A percentile compares a stretch with the other conserved stretches of the same genome.
Conservation (phyloP, 30 jellyfish, hydroid and myxozoan genomes). For the Calvadosia cruxmelitensis region DNA sequence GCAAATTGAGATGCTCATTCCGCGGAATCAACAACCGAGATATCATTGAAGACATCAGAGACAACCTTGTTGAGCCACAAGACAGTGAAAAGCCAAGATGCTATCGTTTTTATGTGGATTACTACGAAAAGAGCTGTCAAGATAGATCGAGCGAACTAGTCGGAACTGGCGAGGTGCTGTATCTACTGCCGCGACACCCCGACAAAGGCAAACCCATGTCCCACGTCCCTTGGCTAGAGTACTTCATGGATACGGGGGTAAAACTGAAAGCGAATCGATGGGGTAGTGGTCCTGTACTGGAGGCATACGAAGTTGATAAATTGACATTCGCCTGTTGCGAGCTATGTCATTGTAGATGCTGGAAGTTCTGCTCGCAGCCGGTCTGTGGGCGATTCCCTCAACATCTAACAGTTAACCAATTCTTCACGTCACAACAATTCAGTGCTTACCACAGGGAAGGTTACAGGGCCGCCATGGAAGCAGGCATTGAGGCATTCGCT, state of each 20-base stretch:
- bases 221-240: conserved; percentile 17
- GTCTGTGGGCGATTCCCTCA: conserved; percentile 51
- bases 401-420: conserved; percentile 60
- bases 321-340: conserved; percentile 44
- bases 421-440: conserved; percentile 43
- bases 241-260: conserved; percentile 23
- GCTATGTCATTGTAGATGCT: conserved; percentile 40
- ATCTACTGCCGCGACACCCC: conserved; percentile 49
- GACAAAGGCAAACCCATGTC: conserved; percentile 10
- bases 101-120: conserved; percentile 32
- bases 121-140: conserved; percentile 20
- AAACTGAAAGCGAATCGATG: conserved; percentile 26
- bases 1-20: conserved; percentile 49
- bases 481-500: conserved; percentile 9
- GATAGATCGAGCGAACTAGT: conserved; percentile 20
- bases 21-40: conserved; percentile 53
- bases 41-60: conserved; percentile 45
- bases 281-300: conserved; percentile 41
- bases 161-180: conserved; percentile 32
- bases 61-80: conserved; percentile 37
- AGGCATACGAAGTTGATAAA: conserved; percentile 25
- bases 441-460: conserved; percentile 78
- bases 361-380: conserved; percentile 31
- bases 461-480: conserved; percentile 37
- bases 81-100: conserved; percentile 14